Base-by-base conservation (phyloP, 2,797 vertebrate species). In the Brachymystax lenok region DNA sequence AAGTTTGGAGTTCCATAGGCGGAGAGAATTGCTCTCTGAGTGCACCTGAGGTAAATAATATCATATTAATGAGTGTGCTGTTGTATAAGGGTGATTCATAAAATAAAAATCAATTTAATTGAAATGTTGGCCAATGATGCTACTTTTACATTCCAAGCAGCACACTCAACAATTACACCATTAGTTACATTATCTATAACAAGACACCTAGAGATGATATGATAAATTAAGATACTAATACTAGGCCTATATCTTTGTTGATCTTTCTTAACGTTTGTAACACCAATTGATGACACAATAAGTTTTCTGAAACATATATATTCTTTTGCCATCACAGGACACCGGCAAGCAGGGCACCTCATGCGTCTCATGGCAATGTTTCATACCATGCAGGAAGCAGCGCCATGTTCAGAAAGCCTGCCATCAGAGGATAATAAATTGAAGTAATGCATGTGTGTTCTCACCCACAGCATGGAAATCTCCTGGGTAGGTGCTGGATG, bases 391-490 rank as follows among this genome's bases (percentile, higher is more conserved):
- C 81, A 80, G 91, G 59, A 63, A 63, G 87, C 80, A 40, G 69
- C 40, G 50, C 73, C 30, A 54, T 82, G 80, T 89, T 90, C 87
- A 77, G 84, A 87, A 90, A 91, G 86, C 87, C 82, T 91, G 87
- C 88, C 89, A 83, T 86, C 83, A 80, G 86, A 92, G 90, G 86
- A 92, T 93, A 92, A 93, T 93, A 86, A 92, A 93, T 93, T 90
- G 86, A 92, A 91, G 88, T 86, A 87, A 92, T 90, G 86, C 86
- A 86, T 87, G 88, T 92, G 90, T 90, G 89, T 90, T 88, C 87
- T 90, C 89, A 92, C 90, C 90, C 85, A 87, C 70, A 68, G 85
- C 87, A 79, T 79, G 19, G 71, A 69, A 87, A 75, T 92, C 89
- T 90, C 92, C 69, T 82, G 90, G 89, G 90, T 88, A 83, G 87